These are phyloP conservation scores for Diuraphis noxia DNA, from an alignment of 1,140 invertebrate genomes.

Conservation along the genomic window DNA sequence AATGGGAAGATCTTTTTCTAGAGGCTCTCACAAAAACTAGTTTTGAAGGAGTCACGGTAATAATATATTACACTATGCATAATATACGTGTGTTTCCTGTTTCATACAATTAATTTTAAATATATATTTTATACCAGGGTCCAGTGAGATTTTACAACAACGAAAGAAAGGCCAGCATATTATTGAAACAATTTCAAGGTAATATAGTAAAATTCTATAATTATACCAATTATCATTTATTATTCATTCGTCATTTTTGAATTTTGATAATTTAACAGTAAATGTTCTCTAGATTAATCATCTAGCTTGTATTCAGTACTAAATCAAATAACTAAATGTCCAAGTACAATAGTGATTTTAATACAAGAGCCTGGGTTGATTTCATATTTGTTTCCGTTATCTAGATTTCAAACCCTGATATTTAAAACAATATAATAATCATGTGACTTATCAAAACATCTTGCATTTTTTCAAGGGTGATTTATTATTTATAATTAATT, in stretches of 20 bases:
- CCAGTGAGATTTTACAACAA: slow-evolving; percentile 94
- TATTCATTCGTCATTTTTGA: background rate
- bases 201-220: slow-evolving; percentile 38
- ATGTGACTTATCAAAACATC: background rate
- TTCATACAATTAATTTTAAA: background rate
- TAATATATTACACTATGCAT: slow-evolving; percentile 57
- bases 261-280: background rate
- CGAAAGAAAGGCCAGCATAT: slow-evolving; percentile 89
- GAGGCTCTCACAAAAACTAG: slow-evolving; percentile 86
- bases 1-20: slow-evolving; percentile 87
- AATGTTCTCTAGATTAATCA: background rate
- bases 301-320: background rate
- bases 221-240: no score
- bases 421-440: background rate
- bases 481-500: background rate
- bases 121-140: slow-evolving; percentile 66
- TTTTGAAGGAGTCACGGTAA: slow-evolving; percentile 92
- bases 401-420: no score
- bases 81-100: background rate
- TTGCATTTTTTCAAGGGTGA: background rate
- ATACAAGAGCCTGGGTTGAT: background rate
- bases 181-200: slow-evolving; percentile 93
- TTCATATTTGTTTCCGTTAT: background rate
- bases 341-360: background rate
- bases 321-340: background rate